phyloP scores from a whole-genome alignment of 2,888 invertebrate species.

The Muschampia plurimacula region DNA sequence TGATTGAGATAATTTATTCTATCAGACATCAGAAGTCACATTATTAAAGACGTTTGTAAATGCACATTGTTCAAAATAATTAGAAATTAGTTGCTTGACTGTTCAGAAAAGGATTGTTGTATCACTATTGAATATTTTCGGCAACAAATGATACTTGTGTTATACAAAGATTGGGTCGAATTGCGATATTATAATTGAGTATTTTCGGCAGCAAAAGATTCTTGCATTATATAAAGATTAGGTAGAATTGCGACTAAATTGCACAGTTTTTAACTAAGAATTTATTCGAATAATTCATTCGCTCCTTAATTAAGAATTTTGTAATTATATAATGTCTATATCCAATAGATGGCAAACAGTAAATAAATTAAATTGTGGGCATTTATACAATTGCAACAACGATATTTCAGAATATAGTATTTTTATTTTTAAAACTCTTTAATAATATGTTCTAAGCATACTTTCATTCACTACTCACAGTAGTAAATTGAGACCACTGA shows the following conservation, averaged over 20 bases:
- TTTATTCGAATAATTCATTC: not conserved
- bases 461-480: too few relatives aligned
- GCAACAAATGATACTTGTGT: not conserved
- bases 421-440: too few relatives aligned
- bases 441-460: too few relatives aligned
- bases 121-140: too few relatives aligned
- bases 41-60: not conserved
- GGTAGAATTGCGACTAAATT: not conserved
- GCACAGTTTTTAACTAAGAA: not conserved
- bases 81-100: not conserved
- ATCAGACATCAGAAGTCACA: not conserved
- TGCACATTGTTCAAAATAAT: not conserved
- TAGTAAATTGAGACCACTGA: too few relatives aligned
- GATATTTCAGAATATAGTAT: constrained; percentile 1
- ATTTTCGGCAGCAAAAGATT: too few relatives aligned
- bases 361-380: not conserved
- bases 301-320: constrained; percentile 2
- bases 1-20: not conserved
- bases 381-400: not conserved
- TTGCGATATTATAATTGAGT: too few relatives aligned
- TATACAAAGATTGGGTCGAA: not conserved
- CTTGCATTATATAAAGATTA: not conserved
- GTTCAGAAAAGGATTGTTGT: not conserved
- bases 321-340: not conserved
- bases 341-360: not conserved